Evolutionary conservation across 2,888 invertebrate genomes (phyloP), one percentile per base, ranked within the genome.

Genomic region (Phymatocera aterrima): DNA sequence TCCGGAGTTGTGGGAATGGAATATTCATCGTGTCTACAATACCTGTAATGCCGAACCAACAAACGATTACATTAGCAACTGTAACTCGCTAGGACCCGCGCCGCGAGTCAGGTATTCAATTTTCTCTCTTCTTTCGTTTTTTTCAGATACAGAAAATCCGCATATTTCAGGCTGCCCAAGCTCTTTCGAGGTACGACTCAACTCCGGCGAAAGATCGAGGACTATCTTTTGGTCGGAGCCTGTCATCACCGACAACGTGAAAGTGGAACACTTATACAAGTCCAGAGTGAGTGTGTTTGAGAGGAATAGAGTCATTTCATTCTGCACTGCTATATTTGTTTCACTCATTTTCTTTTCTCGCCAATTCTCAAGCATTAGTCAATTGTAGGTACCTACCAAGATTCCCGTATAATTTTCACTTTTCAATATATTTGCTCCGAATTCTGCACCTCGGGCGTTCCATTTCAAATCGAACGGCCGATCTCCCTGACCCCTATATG

Each of bases 151-250:
- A n/a, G 92, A 93, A 85, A 91, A 92, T 46, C 94, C 94, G 0
- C 90, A 88, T 77, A 92, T 94, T 34, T 89, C 88, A 54, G 92
- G 91, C 81, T 95, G 95, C 85, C 94, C 95, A 0, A 89, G 91
- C 60, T 93, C 94, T 5, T 93, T 94, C 84, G 93, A 93, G 81
- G 92, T 93, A 31, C 88, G 91, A 21, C 87, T 95, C 72, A 89
- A 91, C 64, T 90, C 91, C 15, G 92, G 93, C 60, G 93, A 94
- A 86, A 89, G 89, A 0, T 91, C 92, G 77, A 91, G 93, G 34
- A 91, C 92, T 57, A 92, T 95, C 61, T 91, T 91, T 82, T 95
- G 95, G 95, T 92, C 92, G 57, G 95, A 95, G 83, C 95, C 95
- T 0, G 89, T 91, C 57, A 95, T 95, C 84, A 91, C 90, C 34